These are phyloP conservation scores for Acanthis flammea DNA, from an alignment of 2,797 vertebrate species.

Conservation along the genomic window DNA sequence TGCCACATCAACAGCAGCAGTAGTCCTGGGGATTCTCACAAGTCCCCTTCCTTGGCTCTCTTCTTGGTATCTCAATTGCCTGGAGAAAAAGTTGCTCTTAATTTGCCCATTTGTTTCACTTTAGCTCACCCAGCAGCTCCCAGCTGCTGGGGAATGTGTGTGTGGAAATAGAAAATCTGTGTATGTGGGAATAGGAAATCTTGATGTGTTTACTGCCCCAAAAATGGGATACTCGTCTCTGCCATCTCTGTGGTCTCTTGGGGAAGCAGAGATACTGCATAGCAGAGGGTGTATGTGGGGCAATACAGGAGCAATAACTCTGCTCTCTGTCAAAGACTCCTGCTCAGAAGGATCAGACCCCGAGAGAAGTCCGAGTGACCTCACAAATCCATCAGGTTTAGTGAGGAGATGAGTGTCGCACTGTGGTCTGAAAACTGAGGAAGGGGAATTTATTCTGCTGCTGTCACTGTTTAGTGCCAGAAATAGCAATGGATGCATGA, in stretches of 20 bases:
- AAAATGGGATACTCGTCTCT: not conserved
- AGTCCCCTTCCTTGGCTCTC: not conserved
- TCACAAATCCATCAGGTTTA: not conserved
- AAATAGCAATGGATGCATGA: not conserved
- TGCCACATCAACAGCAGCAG: accelerated
- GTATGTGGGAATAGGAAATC: not conserved
- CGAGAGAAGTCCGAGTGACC: not conserved
- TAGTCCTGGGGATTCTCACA: not conserved
- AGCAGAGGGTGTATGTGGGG: accelerated
- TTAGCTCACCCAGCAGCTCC: not conserved
- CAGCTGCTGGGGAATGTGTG: not conserved
- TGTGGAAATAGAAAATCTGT: not conserved
- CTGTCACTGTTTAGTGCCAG: not conserved
- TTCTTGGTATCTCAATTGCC: not conserved
- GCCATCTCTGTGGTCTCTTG: not conserved
- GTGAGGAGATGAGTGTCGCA: not conserved
- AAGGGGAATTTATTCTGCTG: not conserved
- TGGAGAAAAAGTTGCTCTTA: not conserved
- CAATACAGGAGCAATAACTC: not conserved
- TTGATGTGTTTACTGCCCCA: not conserved
- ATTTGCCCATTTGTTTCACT: not conserved
- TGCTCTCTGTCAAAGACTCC: not conserved
- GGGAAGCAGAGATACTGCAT: not conserved
- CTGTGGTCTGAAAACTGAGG: not conserved
- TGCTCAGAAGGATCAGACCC: not conserved